Evolutionary conservation across 2,113 vertebrate genomes (phyloP), one percentile per base, ranked within the genome.

Genomic region (Scolopax mira): DNA sequence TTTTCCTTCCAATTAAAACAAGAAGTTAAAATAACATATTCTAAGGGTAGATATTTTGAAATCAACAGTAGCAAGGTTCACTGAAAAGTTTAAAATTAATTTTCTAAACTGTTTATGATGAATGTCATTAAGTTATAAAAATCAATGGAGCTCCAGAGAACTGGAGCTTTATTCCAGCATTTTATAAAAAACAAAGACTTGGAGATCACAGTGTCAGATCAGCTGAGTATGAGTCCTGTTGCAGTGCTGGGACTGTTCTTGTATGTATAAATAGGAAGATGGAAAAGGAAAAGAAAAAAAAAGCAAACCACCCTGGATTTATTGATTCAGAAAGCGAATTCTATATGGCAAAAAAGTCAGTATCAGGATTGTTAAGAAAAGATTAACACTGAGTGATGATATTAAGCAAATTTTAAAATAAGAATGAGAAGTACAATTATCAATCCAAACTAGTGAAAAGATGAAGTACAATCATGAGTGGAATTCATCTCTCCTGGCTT

Each of bases 301-400:
- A 1, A n/a, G n/a, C n/a, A n/a, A 46, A 46, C 5, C 1, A 48
- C 7, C 2, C 3, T 25, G 5, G 18, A 46, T 51, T 42, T 37
- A 2, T 41, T 84, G 18, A 64, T 87, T 64, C 33, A 69, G 30
- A 60, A 64, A 51, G 39, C 4, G 87, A 87, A 51, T 87, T 65
- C 48, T 54, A 21, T 18, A 5, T 51, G 27, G 21, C 23, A 72
- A 91, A 73, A 58, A 13, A 60, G 30, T 69, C 28, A 33, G 7
- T 67, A 12, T 52, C 18, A 49, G 30, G 12, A 54, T 64, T 91
- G 22, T 13, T 46, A 62, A 64, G n/a, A 18, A 72, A 83, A 72
- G 23, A 18, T 73, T 55, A 67, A 55, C 13, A 27, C 6, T 60
- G 22, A 15, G 3, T 62, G 54, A 54, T 73, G 7, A 27, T 80